Conservation (phyloP, 2,113 vertebrate genomes). For the Colinus virginianus region DNA sequence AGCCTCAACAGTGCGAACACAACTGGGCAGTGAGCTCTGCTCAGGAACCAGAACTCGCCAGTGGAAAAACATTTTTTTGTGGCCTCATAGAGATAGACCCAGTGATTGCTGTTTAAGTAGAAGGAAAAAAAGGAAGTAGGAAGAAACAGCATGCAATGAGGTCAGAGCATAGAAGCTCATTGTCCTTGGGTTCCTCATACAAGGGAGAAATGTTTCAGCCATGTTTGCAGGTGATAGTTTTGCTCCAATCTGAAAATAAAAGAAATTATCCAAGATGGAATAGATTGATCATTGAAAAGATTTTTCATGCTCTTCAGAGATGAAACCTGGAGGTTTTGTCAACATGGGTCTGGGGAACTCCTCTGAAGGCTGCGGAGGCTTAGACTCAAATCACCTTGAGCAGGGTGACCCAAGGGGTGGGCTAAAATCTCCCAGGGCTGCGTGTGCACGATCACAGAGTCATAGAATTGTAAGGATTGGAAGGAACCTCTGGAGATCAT, state of each 20-base stretch:
- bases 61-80: not conserved
- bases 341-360: not conserved
- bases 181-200: not conserved
- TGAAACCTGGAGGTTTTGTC: not conserved
- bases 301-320: not conserved
- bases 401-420: not conserved
- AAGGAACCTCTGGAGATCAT: not conserved
- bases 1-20: not conserved
- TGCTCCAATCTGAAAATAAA: not conserved
- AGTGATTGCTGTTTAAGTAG: not conserved
- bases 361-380: accelerated
- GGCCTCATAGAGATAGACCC: not conserved
- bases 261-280: not conserved
- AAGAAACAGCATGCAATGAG: not conserved
- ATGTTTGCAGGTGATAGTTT: not conserved
- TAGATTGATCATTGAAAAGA: not conserved
- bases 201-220: not conserved
- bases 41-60: not conserved
- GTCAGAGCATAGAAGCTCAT: slow-evolving; percentile 1
- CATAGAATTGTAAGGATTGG: not conserved
- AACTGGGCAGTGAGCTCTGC: not conserved
- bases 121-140: slow-evolving; percentile 14
- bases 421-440: not conserved
- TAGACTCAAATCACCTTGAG: accelerated
- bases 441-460: not conserved